These are phyloP conservation scores for Aphelenchoides avenae DNA, from an alignment of 1,140 invertebrate genomes.

Conservation along the genomic window DNA sequence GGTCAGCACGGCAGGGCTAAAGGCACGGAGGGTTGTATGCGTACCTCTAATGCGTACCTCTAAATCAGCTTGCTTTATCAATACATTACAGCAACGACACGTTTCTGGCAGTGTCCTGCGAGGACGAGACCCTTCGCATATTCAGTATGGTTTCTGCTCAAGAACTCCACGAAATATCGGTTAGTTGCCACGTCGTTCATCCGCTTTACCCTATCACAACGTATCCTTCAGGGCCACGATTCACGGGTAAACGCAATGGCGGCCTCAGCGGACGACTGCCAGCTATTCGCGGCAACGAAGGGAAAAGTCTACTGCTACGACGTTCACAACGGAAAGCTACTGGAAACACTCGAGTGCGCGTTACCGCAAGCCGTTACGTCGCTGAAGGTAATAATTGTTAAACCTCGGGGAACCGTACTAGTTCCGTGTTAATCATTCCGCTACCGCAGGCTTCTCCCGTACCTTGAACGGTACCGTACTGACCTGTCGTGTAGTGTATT, in stretches of 20 bases:
- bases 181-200: not conserved
- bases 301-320: constrained; percentile 43
- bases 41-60: too few relatives aligned
- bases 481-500: too few relatives aligned
- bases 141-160: constrained; percentile 53
- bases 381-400: constrained; percentile 23
- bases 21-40: too few relatives aligned
- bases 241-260: constrained; percentile 40
- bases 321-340: constrained; percentile 42
- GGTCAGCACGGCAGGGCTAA: too few relatives aligned
- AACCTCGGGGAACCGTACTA: too few relatives aligned
- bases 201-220: too few relatives aligned
- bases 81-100: constrained; percentile 56
- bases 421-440: too few relatives aligned
- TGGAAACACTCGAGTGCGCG: constrained; percentile 27
- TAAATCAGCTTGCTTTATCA: too few relatives aligned
- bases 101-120: constrained; percentile 57
- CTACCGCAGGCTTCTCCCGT: too few relatives aligned
- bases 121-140: constrained; percentile 56
- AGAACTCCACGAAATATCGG: constrained; percentile 56
- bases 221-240: constrained; percentile 34
- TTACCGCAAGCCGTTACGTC: constrained; percentile 20
- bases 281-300: constrained; percentile 41
- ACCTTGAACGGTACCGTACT: too few relatives aligned
- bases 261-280: constrained; percentile 38